phyloP scores from a whole-genome alignment of 2,888 invertebrate genomes.

The Andrena camellia region DNA sequence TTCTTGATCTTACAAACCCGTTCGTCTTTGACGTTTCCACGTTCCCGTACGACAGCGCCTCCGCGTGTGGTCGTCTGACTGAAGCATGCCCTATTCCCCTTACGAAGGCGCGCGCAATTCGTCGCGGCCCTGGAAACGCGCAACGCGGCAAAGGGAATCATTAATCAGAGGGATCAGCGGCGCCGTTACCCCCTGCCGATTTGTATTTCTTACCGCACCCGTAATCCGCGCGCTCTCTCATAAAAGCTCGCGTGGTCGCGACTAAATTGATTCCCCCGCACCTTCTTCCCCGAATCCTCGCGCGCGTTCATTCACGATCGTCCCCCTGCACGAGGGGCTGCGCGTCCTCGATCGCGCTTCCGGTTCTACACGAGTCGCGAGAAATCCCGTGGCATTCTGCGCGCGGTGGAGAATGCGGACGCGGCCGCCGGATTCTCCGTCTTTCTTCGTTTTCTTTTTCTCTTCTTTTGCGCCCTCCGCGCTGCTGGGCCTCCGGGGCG shows the following conservation, averaged over 20 bases:
- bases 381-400: slow-evolving; percentile 27
- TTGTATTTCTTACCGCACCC: slow-evolving; percentile 63
- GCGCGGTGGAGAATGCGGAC: slow-evolving; percentile 2
- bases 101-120: slow-evolving; percentile 5
- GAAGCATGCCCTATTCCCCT: not conserved
- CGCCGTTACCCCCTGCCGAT: slow-evolving; percentile 55
- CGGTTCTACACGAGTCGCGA: slow-evolving; percentile 23
- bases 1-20: too few species aligned
- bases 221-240: slow-evolving; percentile 67
- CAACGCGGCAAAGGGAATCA: slow-evolving; percentile 25
- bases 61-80: not conserved
- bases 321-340: not conserved
- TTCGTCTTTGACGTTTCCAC: not conserved
- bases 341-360: not conserved
- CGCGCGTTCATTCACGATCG: slow-evolving; percentile 44
- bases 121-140: not conserved
- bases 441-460: slow-evolving; percentile 9
- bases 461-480: not conserved
- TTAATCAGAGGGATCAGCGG: slow-evolving; percentile 64
- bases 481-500: slow-evolving; percentile 36
- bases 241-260: slow-evolving; percentile 63
- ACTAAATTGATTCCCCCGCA: slow-evolving; percentile 62
- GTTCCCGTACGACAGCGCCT: not conserved
- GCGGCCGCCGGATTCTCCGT: slow-evolving; percentile 24
- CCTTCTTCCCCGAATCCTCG: slow-evolving; percentile 40